Evolutionary conservation across 2,797 vertebrate species (phyloP).

Genomic region (Lateolabrax maculatus): DNA sequence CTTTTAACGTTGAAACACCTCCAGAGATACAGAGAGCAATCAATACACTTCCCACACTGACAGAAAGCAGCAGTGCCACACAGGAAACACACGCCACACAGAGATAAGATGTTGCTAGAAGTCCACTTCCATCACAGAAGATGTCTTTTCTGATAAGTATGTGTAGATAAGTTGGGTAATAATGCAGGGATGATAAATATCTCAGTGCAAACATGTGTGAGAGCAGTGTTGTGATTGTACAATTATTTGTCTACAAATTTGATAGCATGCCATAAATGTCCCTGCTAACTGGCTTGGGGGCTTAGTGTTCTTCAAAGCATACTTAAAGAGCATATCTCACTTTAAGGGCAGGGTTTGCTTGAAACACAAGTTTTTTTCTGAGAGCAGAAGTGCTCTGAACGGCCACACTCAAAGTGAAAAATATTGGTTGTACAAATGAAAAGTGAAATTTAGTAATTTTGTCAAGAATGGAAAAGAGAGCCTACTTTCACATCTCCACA

Average conservation of each 20-base stretch:
- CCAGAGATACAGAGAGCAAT: constrained; percentile 23
- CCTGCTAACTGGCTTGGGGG: neutral
- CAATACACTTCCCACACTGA: constrained; percentile 6
- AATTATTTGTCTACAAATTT: neutral
- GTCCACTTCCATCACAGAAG: neutral
- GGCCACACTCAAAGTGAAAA: neutral
- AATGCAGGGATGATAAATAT: neutral
- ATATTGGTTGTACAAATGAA: neutral
- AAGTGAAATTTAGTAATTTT: neutral
- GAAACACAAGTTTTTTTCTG: neutral
- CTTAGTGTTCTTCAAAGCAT: neutral
- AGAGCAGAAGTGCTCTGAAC: neutral
- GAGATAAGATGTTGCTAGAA: neutral
- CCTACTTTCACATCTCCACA: neutral
- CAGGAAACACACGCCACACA: neutral
- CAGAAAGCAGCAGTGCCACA: neutral
- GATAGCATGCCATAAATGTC: too few species aligned
- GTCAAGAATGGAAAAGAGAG: neutral
- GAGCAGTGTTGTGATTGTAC: neutral
- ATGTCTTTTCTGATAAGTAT: constrained; percentile 8
- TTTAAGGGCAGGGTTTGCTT: neutral
- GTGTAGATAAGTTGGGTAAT: neutral
- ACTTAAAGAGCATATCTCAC: neutral
- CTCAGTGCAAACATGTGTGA: neutral
- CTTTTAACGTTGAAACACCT: constrained; percentile 29